Evolutionary conservation across 2,113 vertebrate species (phyloP).

Genomic region (Tetrao urogallus): DNA sequence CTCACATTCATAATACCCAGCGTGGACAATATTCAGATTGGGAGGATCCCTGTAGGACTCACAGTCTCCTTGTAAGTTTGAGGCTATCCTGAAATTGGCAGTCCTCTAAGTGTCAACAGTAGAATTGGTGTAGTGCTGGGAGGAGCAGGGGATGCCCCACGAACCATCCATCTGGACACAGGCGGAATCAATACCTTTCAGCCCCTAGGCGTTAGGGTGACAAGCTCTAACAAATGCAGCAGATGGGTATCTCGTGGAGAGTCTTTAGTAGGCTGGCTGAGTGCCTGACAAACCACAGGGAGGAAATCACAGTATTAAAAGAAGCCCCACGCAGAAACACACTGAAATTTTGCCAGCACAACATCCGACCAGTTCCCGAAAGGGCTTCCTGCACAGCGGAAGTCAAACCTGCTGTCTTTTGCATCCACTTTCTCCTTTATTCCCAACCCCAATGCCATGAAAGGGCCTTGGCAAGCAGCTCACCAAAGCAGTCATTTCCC

Average conservation of each 20-base stretch:
- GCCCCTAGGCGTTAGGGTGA: slow-evolving; percentile 48
- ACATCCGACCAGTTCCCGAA: background rate
- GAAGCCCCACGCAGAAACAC: slow-evolving; percentile 21
- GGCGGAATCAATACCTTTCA: slow-evolving; percentile 49
- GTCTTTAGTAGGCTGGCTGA: slow-evolving; percentile 65
- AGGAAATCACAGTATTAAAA: slow-evolving; percentile 60
- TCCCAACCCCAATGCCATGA: background rate
- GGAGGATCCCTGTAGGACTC: background rate
- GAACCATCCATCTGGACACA: background rate
- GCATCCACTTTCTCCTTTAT: background rate
- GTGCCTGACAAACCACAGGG: slow-evolving; percentile 64
- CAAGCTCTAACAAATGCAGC: slow-evolving; percentile 54
- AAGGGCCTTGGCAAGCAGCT: background rate
- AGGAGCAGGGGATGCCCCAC: background rate
- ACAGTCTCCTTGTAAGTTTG: background rate
- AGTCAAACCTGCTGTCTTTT: slow-evolving; percentile 24
- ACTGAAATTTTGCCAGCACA: slow-evolving; percentile 38
- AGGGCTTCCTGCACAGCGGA: background rate
- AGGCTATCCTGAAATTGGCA: background rate
- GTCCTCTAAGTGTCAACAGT: background rate
- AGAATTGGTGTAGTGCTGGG: background rate
- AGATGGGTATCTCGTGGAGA: slow-evolving; percentile 62
- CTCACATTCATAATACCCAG: background rate
- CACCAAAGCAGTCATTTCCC: background rate
- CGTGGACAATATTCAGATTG: background rate